phyloP scores from a whole-genome alignment of 2,888 invertebrate species.

The Stegophylla sp. region DNA sequence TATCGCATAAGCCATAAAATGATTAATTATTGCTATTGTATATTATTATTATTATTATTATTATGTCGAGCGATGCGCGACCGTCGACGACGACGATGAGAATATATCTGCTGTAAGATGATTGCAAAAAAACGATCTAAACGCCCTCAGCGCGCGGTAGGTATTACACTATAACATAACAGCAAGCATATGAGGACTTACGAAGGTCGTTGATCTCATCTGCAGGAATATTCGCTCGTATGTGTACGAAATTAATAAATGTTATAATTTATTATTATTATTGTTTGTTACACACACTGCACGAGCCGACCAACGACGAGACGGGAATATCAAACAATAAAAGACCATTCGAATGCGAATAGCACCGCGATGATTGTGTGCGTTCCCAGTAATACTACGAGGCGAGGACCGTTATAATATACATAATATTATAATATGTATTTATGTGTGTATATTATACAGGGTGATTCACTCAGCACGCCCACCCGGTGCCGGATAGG shows the following conservation, averaged over 20 bases:
- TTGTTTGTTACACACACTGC: not conserved
- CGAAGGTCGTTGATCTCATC: constrained; percentile 27
- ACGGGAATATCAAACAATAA: constrained; percentile 48
- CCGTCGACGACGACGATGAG: not conserved
- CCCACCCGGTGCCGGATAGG: too few relatives aligned
- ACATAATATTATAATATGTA: not conserved
- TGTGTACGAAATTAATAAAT: not conserved
- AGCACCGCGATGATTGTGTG: not conserved
- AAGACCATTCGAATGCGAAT: constrained; percentile 35
- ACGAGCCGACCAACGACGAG: constrained; percentile 19
- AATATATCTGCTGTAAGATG: not conserved
- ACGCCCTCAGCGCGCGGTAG: not conserved
- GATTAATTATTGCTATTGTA: too few relatives aligned
- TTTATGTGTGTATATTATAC: too few relatives aligned
- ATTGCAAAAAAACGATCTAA: not conserved
- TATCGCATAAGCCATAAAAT: not conserved
- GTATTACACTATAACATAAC: not conserved
- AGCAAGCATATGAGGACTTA: not conserved
- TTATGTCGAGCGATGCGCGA: not conserved
- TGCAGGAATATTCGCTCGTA: not conserved
- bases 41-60: not conserved
- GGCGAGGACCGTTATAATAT: constrained; percentile 13
- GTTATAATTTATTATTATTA: too few relatives aligned
- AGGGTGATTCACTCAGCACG: too few relatives aligned
- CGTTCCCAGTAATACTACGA: not conserved